A percentile compares a stretch with the other conserved stretches of the same genome.
phyloP scores from a whole-genome alignment of 2,797 vertebrate species.

The Carapus acus region DNA sequence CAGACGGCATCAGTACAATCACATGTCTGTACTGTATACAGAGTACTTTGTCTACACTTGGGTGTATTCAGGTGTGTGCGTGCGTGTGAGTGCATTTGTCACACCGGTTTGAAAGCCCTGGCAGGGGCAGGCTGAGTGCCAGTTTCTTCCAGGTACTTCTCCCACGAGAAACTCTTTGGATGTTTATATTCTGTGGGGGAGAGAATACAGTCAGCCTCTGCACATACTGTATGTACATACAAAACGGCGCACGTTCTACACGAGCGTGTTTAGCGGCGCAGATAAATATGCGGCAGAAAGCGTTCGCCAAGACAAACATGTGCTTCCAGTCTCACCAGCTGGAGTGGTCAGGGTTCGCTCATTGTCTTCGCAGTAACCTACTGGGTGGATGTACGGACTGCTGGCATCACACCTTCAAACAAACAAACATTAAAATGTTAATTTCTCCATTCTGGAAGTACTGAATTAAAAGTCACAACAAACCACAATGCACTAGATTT shows the following conservation, averaged over 20 bases:
- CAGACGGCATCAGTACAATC: background rate
- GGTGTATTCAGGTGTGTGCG: background rate
- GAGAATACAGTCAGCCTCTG: conserved; percentile 1
- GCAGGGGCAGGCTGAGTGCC: conserved; percentile 84
- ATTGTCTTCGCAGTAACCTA: conserved; percentile 81
- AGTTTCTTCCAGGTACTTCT: conserved; percentile 86
- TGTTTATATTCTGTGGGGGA: conserved; percentile 74
- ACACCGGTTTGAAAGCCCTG: conserved; percentile 86
- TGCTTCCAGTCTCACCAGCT: conserved; percentile 72
- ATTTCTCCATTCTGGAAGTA: too few relatives aligned
- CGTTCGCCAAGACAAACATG: too few relatives aligned
- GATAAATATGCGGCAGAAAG: background rate
- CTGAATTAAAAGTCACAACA: too few relatives aligned
- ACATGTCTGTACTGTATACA: background rate
- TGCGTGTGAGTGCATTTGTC: background rate
- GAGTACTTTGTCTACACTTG: background rate
- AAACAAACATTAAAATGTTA: background rate
- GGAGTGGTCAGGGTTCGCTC: conserved; percentile 81
- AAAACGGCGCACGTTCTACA: too few relatives aligned
- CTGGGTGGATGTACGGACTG: conserved; percentile 79
- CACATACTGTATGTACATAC: conserved; percentile 1
- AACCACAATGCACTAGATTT: too few relatives aligned
- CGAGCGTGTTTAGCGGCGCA: too few relatives aligned
- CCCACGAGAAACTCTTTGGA: conserved; percentile 86
- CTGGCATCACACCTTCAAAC: conserved; percentile 75